These are phyloP conservation scores for Ophraella communa DNA, from an alignment of 2,888 invertebrate species.

Conservation along the genomic window DNA sequence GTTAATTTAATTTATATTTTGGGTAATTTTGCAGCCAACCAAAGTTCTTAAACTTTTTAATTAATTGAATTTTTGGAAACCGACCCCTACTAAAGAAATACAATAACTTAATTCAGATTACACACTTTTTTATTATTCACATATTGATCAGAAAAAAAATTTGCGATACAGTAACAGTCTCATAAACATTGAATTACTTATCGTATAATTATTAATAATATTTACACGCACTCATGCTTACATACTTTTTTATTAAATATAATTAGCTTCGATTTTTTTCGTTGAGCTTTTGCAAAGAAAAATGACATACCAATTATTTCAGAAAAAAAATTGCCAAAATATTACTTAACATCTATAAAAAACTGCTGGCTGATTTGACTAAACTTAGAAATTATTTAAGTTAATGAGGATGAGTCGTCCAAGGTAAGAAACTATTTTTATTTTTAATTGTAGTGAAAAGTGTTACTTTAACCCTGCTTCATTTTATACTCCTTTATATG, in stretches of 20 bases:
- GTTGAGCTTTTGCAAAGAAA: slow-evolving; percentile 11
- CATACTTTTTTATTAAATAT: slow-evolving; percentile 37
- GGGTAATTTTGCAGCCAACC: too few relatives aligned
- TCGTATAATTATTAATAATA: slow-evolving; percentile 43
- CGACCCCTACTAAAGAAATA: slow-evolving; percentile 43
- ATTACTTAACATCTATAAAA: too few relatives aligned
- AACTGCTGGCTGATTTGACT: too few relatives aligned
- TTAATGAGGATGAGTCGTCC: too few relatives aligned
- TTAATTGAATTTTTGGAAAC: neutral
- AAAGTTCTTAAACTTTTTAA: too few relatives aligned
- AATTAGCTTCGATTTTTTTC: slow-evolving; percentile 11
- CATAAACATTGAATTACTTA: slow-evolving; percentile 59
- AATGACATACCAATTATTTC: neutral
- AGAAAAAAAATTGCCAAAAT: too few relatives aligned
- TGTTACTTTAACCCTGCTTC: too few relatives aligned
- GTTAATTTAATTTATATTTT: too few relatives aligned
- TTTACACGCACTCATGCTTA: slow-evolving; percentile 49
- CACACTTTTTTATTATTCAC: slow-evolving; percentile 58
- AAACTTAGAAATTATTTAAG: too few relatives aligned
- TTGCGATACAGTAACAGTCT: slow-evolving; percentile 59
- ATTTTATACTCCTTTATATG: too few relatives aligned
- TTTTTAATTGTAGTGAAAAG: too few relatives aligned
- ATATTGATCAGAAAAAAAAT: slow-evolving; percentile 54
- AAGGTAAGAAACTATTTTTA: too few relatives aligned
- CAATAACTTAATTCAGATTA: slow-evolving; percentile 49